Conservation (phyloP, 2,888 invertebrate genomes). For the Dichetophora obliterata region DNA sequence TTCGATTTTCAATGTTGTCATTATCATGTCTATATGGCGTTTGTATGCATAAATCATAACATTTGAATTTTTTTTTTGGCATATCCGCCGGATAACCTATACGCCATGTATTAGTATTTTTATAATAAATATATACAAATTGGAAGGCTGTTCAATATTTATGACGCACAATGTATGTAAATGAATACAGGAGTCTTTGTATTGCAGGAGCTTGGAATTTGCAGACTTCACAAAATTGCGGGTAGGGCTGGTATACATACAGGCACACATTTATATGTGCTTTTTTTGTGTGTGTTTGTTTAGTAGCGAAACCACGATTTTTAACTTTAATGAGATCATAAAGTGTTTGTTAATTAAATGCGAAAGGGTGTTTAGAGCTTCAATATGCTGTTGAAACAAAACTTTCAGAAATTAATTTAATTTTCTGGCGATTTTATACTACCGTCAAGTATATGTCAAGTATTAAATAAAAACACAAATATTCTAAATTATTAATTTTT, state of each 20-base stretch:
- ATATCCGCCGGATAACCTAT: conserved; percentile 39
- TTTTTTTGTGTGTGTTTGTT: neutral
- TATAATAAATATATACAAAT: conserved; percentile 36
- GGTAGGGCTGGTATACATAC: neutral
- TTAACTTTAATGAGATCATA: conserved; percentile 31
- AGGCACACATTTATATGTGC: neutral
- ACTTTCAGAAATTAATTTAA: conserved; percentile 25
- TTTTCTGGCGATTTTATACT: neutral
- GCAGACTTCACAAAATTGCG: neutral
- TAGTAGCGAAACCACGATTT: conserved; percentile 7
- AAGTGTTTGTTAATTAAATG: conserved; percentile 32
- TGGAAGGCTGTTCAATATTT: conserved; percentile 40
- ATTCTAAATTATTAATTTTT: too few relatives aligned
- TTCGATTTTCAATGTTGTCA: conserved; percentile 25
- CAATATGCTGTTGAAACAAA: conserved; percentile 16
- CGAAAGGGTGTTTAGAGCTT: conserved; percentile 20
- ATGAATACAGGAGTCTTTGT: conserved; percentile 13
- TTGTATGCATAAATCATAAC: conserved; percentile 35
- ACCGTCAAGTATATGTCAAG: neutral
- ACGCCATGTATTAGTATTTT: conserved; percentile 38
- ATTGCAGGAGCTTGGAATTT: neutral
- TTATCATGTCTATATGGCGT: neutral
- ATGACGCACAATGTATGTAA: conserved; percentile 37
- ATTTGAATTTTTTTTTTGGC: conserved; percentile 39
- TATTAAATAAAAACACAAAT: too few relatives aligned